Evolutionary conservation across 1,140 invertebrate species (phyloP).

Genomic region (Ridgeia piscesae): DNA sequence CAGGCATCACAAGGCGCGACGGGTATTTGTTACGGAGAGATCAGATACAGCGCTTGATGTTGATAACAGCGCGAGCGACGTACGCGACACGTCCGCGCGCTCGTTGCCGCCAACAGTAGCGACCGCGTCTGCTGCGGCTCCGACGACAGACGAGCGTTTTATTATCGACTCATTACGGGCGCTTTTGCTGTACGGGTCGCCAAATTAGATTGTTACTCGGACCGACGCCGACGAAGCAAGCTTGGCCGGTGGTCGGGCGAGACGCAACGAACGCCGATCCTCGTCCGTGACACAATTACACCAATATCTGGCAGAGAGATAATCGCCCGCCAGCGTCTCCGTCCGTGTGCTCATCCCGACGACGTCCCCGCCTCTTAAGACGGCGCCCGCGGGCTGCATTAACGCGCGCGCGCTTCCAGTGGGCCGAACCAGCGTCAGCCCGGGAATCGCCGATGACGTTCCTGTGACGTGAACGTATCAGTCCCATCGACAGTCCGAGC

Average conservation of each 20-base stretch:
- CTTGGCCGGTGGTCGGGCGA: neutral
- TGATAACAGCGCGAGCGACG: neutral
- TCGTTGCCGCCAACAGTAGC: neutral
- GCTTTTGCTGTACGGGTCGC: neutral
- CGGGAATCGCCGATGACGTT: neutral
- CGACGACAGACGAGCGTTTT: neutral
- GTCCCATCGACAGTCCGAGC: neutral
- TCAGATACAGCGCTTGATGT: neutral
- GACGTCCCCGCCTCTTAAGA: neutral
- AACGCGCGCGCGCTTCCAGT: neutral
- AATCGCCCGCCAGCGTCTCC: neutral
- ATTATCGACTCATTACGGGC: neutral
- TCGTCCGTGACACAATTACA: neutral
- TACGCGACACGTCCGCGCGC: neutral
- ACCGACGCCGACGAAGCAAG: neutral
- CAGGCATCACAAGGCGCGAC: neutral
- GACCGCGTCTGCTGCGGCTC: neutral
- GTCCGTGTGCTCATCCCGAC: too few species aligned
- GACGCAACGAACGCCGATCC: neutral
- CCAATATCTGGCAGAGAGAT: neutral
- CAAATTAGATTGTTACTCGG: neutral
- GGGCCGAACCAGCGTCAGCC: neutral
- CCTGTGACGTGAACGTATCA: neutral
- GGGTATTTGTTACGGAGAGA: neutral
- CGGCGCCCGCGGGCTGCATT: neutral